phyloP scores from a whole-genome alignment of 1,140 invertebrate genomes.

The Apis dorsata region DNA sequence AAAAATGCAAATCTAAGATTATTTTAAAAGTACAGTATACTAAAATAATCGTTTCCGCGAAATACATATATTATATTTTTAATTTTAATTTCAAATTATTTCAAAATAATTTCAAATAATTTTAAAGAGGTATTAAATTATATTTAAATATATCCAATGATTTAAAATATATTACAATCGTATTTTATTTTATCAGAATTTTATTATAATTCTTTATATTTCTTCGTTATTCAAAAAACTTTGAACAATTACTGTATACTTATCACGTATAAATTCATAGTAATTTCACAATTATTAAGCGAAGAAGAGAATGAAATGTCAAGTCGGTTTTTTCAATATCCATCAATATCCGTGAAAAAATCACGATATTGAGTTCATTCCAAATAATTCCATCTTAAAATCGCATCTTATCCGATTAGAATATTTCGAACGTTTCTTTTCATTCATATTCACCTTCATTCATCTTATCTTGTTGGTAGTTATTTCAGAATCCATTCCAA shows the following conservation, averaged over 20 bases:
- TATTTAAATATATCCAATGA: too few species aligned
- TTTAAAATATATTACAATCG: too few species aligned
- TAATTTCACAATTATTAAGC: neutral
- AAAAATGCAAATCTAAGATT: too few species aligned
- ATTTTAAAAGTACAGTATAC: too few species aligned
- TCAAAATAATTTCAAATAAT: too few species aligned
- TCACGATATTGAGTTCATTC: neutral
- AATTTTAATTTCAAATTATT: too few species aligned
- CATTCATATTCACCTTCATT: slow-evolving; percentile 45
- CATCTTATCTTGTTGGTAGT: slow-evolving; percentile 42
- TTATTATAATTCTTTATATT: neutral
- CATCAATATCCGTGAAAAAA: neutral
- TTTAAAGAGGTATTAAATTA: too few species aligned
- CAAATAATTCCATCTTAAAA: slow-evolving; percentile 11
- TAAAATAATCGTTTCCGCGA: too few species aligned
- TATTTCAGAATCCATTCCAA: slow-evolving; percentile 11
- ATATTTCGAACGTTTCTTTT: slow-evolving; percentile 38
- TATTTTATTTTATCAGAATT: neutral
- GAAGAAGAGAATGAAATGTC: neutral
- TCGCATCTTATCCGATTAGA: slow-evolving; percentile 3
- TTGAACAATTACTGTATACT: neutral
- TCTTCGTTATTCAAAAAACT: neutral
- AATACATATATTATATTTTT: too few species aligned
- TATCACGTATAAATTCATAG: too few species aligned
- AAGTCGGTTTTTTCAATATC: neutral